phyloP scores from a whole-genome alignment of 2,797 vertebrate genomes.

The Antrozous pallidus region DNA sequence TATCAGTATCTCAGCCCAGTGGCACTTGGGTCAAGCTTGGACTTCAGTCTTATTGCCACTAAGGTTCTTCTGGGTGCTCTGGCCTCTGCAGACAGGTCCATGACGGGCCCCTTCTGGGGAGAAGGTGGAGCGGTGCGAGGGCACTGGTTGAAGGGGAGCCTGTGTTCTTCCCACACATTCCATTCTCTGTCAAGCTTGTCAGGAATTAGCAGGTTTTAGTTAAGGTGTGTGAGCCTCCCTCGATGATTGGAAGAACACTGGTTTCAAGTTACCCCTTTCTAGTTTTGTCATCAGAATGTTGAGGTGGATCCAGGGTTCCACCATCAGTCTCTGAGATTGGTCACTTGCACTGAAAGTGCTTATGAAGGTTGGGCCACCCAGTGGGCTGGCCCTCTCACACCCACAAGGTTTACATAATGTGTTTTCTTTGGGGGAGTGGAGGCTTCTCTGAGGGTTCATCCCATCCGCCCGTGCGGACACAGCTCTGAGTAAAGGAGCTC shows the following conservation, averaged over 20 bases:
- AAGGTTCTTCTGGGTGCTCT: background rate
- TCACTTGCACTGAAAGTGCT: background rate
- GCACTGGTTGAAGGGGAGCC: background rate
- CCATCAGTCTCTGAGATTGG: background rate
- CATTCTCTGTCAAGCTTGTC: background rate
- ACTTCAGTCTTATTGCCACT: background rate
- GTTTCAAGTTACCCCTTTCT: background rate
- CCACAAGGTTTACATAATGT: background rate
- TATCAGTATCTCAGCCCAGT: background rate
- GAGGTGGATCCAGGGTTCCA: background rate
- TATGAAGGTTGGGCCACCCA: background rate
- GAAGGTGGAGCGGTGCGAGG: background rate
- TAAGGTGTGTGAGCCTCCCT: background rate
- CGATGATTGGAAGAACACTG: background rate
- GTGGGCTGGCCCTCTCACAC: background rate
- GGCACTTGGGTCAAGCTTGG: background rate
- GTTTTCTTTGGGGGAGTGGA: background rate
- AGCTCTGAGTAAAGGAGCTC: background rate
- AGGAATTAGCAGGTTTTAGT: background rate
- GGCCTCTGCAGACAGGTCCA: background rate
- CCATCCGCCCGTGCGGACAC: background rate
- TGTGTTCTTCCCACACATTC: background rate
- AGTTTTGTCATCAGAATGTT: background rate
- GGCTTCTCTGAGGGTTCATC: background rate
- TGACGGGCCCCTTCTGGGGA: background rate